Conservation (phyloP, 92 coral and sea anemone species). For the Pocillopora grandis region DNA sequence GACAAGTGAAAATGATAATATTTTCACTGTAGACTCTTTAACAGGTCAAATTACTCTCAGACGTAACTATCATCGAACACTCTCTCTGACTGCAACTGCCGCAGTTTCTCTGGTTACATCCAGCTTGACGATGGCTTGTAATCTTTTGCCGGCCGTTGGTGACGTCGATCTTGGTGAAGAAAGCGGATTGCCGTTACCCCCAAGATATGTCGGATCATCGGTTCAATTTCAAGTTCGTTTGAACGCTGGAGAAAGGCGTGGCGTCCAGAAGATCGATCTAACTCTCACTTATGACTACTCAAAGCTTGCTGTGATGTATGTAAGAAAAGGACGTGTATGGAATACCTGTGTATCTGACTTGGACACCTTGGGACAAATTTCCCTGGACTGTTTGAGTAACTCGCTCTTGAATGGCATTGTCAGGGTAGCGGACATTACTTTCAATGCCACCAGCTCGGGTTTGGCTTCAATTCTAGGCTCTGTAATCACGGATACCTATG, state of each 20-base stretch:
- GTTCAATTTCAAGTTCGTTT: slow-evolving; percentile 36
- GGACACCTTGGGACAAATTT: slow-evolving; percentile 39
- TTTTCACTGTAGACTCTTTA: slow-evolving; percentile 46
- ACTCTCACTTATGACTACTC: slow-evolving; percentile 34
- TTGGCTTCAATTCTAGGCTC: slow-evolving; percentile 33
- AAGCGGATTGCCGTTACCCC: slow-evolving; percentile 36
- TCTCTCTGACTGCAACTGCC: slow-evolving; percentile 44
- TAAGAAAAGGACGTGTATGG: slow-evolving; percentile 36
- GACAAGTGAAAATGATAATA: slow-evolving; percentile 35
- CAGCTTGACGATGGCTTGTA: slow-evolving; percentile 32
- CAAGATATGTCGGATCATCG: slow-evolving; percentile 30
- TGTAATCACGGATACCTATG: slow-evolving; percentile 30
- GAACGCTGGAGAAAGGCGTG: slow-evolving; percentile 35
- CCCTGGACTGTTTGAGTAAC: slow-evolving; percentile 38
- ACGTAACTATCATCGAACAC: slow-evolving; percentile 35
- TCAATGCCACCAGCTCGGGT: slow-evolving; percentile 45
- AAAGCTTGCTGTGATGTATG: slow-evolving; percentile 23
- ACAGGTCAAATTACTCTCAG: slow-evolving; percentile 57
- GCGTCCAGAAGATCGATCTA: slow-evolving; percentile 35
- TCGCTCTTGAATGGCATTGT: slow-evolving; percentile 33
- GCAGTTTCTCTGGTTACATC: slow-evolving; percentile 44
- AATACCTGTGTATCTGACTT: slow-evolving; percentile 22
- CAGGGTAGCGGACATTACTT: slow-evolving; percentile 34
- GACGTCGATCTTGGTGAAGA: slow-evolving; percentile 56
- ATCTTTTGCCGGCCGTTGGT: slow-evolving; percentile 46